Conservation (phyloP, 2,113 vertebrate species). For the Loxodonta africana region DNA sequence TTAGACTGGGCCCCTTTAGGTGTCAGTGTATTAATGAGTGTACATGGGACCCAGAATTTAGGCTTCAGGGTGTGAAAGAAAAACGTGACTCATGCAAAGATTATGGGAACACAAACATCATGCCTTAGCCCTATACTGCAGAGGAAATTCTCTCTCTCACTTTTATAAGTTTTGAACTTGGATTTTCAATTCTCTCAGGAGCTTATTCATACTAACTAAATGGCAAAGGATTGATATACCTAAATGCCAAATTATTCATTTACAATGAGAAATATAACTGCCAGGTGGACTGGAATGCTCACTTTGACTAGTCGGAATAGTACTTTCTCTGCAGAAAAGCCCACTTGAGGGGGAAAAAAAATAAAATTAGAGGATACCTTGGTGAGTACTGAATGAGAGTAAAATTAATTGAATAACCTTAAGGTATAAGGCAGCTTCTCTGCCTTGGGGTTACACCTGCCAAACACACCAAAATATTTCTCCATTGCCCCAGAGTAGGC, state of each 20-base stretch:
- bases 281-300: neutral
- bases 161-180: conserved; percentile 13
- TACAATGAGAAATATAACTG: conserved; percentile 8
- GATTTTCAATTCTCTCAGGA: conserved; percentile 49
- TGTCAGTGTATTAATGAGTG: neutral
- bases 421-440: neutral
- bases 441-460: neutral
- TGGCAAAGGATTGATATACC: neutral
- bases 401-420: neutral
- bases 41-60: neutral
- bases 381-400: neutral
- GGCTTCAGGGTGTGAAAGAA: neutral
- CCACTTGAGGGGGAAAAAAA: neutral
- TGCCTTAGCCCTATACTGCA: neutral
- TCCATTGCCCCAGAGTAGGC: neutral
- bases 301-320: neutral
- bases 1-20: neutral
- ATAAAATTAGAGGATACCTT: neutral
- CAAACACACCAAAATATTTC: neutral
- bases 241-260: conserved; percentile 34
- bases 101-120: neutral
- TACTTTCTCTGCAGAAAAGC: neutral
- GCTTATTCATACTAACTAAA: conserved; percentile 50
- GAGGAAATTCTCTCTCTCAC: conserved; percentile 2
- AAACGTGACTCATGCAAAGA: neutral